Evolutionary conservation across 2,113 vertebrate genomes (phyloP), one percentile per base, ranked within the genome.

Genomic region (Periophthalmodon schlosseri): DNA sequence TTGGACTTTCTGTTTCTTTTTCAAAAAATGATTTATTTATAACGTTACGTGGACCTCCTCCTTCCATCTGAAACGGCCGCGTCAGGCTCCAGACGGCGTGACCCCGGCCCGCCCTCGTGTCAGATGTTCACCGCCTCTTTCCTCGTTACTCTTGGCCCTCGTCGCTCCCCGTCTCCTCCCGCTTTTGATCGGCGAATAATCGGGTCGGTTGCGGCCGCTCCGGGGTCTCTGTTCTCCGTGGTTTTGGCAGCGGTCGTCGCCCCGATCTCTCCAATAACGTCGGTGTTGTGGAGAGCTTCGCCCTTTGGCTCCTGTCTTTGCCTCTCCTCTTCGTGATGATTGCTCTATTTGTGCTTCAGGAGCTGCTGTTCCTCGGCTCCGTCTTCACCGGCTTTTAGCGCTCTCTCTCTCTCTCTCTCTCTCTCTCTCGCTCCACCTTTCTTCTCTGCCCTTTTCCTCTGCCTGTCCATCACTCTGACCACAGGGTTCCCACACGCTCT

Each of bases 331-430:
- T 2, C 68, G 74, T 24, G 63, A 81, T 72, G 66, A n/a, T 74
- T 77, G 66, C 68, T 82, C 58, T 68, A 7, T 83, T 77, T 84
- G 57, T 68, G 34, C 73, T 75, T 64, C 68, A 54, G 61, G 58
- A 73, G 44, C 33, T 77, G 71, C 39, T 72, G 39, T 77, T 77
- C 69, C 58, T 44, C 21, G 34, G 71, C 21, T 74, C 44, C 72
- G 28, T 70, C 33, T 46, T 64, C 52, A 21, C 57, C 23, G 21
- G 54, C n/a, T 57, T 34, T 68, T n/a, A 20, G 60, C 61, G 34
- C 24, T 73, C 34, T 21, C 20, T 60, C 57, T 60, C 23, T 24
- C 15, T 13, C 57, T 60, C 2, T 21, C 52, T 54, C 20, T 5
- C 18, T 16, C 67, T 69, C 23, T 39, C 36, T 39, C 36, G 5